phyloP scores from a whole-genome alignment of 2,113 vertebrate genomes.

The Pantherophis guttatus region DNA sequence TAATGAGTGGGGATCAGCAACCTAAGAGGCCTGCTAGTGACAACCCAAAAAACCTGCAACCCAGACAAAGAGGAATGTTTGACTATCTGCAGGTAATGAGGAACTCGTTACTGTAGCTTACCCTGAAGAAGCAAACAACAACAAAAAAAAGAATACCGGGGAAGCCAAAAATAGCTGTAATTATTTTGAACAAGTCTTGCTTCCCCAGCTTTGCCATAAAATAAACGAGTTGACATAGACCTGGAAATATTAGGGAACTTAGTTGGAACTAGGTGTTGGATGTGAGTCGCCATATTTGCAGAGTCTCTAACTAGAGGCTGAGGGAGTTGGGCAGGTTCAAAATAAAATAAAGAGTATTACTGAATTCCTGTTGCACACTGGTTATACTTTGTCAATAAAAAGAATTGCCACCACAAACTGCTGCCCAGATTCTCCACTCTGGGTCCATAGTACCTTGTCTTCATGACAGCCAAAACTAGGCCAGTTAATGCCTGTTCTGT shows the following conservation, averaged over 20 bases:
- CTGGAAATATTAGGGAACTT: neutral
- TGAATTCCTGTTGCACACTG: neutral
- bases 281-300: neutral
- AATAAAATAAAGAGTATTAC: neutral
- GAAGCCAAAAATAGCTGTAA: neutral
- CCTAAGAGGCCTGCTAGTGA: conserved; percentile 62
- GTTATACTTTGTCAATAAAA: neutral
- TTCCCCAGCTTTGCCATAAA: conserved; percentile 16
- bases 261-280: neutral
- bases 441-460: neutral
- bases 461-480: neutral
- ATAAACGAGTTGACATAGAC: neutral
- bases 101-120: neutral
- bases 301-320: neutral
- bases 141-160: conserved; percentile 13
- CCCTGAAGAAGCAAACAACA: neutral
- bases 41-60: conserved; percentile 63
- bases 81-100: conserved; percentile 16
- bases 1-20: conserved; percentile 86
- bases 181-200: neutral
- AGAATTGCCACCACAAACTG: neutral
- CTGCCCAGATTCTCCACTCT: neutral
- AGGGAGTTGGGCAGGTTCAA: neutral
- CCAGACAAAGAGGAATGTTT: conserved; percentile 46
- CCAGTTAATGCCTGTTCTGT: neutral